Conservation (phyloP, 1,140 invertebrate genomes). For the Samia ricini region DNA sequence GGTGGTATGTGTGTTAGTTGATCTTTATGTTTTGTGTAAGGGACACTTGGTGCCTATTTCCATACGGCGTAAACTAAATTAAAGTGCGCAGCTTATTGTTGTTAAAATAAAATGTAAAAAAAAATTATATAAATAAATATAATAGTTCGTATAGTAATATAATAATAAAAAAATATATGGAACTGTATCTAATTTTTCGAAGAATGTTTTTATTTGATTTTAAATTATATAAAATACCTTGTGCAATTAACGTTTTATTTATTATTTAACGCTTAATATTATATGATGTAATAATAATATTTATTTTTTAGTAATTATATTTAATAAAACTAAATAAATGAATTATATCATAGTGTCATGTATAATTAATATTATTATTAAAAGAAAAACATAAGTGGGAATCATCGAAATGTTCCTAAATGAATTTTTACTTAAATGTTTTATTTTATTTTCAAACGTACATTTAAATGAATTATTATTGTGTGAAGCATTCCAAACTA, state of each 20-base stretch:
- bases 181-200: slow-evolving; percentile 53
- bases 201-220: slow-evolving; percentile 50
- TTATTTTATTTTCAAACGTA: slow-evolving; percentile 42
- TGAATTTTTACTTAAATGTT: slow-evolving; percentile 52
- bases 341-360: slow-evolving; percentile 37
- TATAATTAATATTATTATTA: slow-evolving; percentile 25
- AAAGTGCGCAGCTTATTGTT: slow-evolving; percentile 55
- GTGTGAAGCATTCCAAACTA: slow-evolving; percentile 69
- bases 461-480: slow-evolving; percentile 55
- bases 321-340: slow-evolving; percentile 17
- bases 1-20: not conserved
- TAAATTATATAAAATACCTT: slow-evolving; percentile 41
- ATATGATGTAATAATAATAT: slow-evolving; percentile 35
- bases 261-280: slow-evolving; percentile 68
- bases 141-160: not conserved
- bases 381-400: too few relatives aligned
- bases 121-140: not conserved
- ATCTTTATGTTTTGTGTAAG: not conserved
- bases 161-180: not conserved
- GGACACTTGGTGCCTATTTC: slow-evolving; percentile 43
- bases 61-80: slow-evolving; percentile 34
- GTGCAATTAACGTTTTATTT: slow-evolving; percentile 75
- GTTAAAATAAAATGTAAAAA: slow-evolving; percentile 27
- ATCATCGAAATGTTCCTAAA: slow-evolving; percentile 71
- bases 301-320: slow-evolving; percentile 72